Evolutionary conservation across 1,140 invertebrate genomes (phyloP).

Genomic region (Drosophila neocordata): DNA sequence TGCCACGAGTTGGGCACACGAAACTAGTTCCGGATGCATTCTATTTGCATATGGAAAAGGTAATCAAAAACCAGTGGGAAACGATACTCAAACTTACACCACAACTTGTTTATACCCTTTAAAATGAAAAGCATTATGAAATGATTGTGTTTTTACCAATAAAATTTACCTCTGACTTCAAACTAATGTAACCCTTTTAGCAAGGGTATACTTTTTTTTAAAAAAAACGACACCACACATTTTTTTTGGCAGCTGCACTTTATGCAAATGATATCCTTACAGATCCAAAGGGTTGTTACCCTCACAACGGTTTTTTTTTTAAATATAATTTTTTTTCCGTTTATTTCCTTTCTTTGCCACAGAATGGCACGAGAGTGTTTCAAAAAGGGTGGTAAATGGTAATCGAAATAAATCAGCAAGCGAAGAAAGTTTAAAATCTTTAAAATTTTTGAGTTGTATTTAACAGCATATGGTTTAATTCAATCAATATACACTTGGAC

Average conservation of each 20-base stretch:
- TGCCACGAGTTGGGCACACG: slow-evolving; percentile 37
- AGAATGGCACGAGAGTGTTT: too few relatives aligned
- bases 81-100: neutral
- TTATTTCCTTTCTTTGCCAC: neutral
- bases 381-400: neutral
- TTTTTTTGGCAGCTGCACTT: slow-evolving; percentile 61
- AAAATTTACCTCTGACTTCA: neutral
- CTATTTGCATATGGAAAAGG: slow-evolving; percentile 42
- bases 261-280: slow-evolving; percentile 54
- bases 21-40: slow-evolving; percentile 5
- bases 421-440: neutral
- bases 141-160: too few relatives aligned
- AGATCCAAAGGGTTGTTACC: slow-evolving; percentile 12
- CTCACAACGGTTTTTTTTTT: neutral
- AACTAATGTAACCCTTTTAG: neutral
- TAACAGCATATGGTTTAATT: neutral
- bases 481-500: slow-evolving; percentile 10
- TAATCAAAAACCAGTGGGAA: slow-evolving; percentile 7
- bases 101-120: neutral
- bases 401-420: neutral
- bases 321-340: neutral
- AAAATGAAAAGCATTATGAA: neutral
- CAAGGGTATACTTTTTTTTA: slow-evolving; percentile 14
- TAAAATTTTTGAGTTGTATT: neutral
- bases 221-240: slow-evolving; percentile 43